Conservation (phyloP, 2,113 vertebrate species). For the Garra rufa region DNA sequence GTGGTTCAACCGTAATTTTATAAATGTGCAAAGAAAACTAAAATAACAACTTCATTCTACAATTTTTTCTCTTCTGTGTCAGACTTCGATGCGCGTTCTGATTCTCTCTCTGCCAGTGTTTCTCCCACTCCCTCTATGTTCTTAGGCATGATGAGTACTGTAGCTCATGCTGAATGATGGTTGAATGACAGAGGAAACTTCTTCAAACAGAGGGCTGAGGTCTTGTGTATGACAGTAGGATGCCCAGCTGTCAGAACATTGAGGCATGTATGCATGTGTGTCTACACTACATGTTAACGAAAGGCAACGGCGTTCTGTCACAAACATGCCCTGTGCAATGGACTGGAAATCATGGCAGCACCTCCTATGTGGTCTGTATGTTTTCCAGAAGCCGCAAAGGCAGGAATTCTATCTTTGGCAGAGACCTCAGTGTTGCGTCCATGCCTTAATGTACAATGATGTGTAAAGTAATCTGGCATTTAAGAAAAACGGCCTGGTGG, state of each 20-base stretch:
- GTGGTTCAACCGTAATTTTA: too few species aligned
- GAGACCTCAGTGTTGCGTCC: not conserved
- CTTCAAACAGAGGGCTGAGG: conserved; percentile 37
- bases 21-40: too few species aligned
- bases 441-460: conserved; percentile 31
- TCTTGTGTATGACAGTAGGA: conserved; percentile 43
- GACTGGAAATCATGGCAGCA: conserved; percentile 44
- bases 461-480: conserved; percentile 39
- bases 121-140: not conserved
- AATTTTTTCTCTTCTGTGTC: too few species aligned
- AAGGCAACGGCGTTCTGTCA: conserved; percentile 21
- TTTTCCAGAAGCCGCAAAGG: conserved; percentile 48
- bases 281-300: conserved; percentile 47
- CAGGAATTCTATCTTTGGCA: conserved; percentile 26
- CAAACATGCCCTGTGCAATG: conserved; percentile 46
- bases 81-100: not conserved
- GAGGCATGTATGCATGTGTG: conserved; percentile 52
- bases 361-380: conserved; percentile 13
- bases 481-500: conserved; percentile 43
- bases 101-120: not conserved
- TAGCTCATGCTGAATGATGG: not conserved
- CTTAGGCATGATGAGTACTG: not conserved
- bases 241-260: conserved; percentile 49
- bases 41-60: too few species aligned
- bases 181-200: conserved; percentile 36